Evolutionary conservation across 1,140 invertebrate genomes (phyloP), one percentile per base, ranked within the genome.

Genomic region (Trichoplusia ni): DNA sequence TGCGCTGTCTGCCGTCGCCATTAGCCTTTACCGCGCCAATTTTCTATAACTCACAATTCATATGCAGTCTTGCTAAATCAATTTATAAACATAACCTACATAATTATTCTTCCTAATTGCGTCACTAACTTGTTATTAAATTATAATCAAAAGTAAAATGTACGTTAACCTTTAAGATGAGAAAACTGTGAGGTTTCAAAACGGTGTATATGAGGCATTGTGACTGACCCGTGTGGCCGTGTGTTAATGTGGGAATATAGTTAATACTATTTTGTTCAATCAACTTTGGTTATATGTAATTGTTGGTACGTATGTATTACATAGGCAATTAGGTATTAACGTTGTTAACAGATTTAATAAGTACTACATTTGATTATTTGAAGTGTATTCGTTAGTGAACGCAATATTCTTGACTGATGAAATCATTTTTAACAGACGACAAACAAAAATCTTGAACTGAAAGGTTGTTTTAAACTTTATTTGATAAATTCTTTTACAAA

Each of bases 111-210:
- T 44, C 54, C 38, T 58, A 58, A 58, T 58, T 58, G 25, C 54
- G 33, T 44, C 38, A 54, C 49, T 58, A 25, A 58, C 54, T 11
- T 49, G 25, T 58, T 58, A 58, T 58, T 58, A 58, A 58, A 58
- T 58, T 37, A 58, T 58, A 58, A 58, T 58, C 54, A 44, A 8
- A 58, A 58, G 44, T 25, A 49, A 49, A 23, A n/a, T n/a, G n/a
- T n/a, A n/a, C 42, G 44, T 58, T 58, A 58, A 58, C 54, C 54
- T 58, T 58, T 58, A 6, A 4, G 38, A 44, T 58, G 38, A 38
- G 54, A 58, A 58, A 58, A 58, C 19, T 25, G 19, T 18, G 23
- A 18, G 18, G 38, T 58, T 58, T 58, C 38, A 44, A 44, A 58
- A 58, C 38, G 16, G 1, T 25, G 38, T 58, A 31, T 44, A 37